Evolutionary conservation across 2,888 invertebrate genomes (phyloP), one percentile per base, ranked within the genome.

Genomic region (Aporophyla nigra): DNA sequence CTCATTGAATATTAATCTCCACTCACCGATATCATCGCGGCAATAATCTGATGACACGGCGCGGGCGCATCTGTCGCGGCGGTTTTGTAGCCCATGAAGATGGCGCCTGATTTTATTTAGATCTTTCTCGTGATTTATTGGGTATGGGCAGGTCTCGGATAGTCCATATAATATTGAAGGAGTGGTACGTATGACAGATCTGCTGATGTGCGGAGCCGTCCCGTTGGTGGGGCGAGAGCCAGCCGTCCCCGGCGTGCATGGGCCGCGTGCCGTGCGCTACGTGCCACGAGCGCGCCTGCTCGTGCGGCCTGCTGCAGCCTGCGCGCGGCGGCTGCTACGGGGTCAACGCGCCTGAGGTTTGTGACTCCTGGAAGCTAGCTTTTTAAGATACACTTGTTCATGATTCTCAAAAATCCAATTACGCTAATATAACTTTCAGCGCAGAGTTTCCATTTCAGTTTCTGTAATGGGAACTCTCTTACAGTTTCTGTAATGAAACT

Each of bases 261-360:
- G 83, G 75, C 0, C 89, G 88, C 10, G 67, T 68, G 67, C 84
- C 91, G 49, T 93, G 94, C 84, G 77, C 62, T 53, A 21, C 62
- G 46, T 94, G 95, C 86, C 82, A 67, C 63, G 88, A 90, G 83
- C 85, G 85, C 19, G 84, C 84, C 5, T 95, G 95, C 88, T 73
- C 92, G 5, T 95, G 95, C 88, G 86, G 84, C 16, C 58, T 91
- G 82, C 83, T 94, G 74, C 73, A 53, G 5, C 95, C 94, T 0
- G 49, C 88, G 5, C 83, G 90, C 27, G 95, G 94, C 9, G 85
- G 5, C 86, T 95, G 46, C 16, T 95, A 93, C 78, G 78, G 85
- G 5, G 93, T 91, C 21, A 87, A 87, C 53, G 93, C 94, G 0
- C 93, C 94, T 0, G 86, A 88, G 70, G 94, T 94, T 21, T 74